A percentile compares a stretch with the other conserved stretches of the same genome.
Evolutionary conservation across 2,797 vertebrate species (phyloP).

Genomic region (Darevskia nairensis): DNA sequence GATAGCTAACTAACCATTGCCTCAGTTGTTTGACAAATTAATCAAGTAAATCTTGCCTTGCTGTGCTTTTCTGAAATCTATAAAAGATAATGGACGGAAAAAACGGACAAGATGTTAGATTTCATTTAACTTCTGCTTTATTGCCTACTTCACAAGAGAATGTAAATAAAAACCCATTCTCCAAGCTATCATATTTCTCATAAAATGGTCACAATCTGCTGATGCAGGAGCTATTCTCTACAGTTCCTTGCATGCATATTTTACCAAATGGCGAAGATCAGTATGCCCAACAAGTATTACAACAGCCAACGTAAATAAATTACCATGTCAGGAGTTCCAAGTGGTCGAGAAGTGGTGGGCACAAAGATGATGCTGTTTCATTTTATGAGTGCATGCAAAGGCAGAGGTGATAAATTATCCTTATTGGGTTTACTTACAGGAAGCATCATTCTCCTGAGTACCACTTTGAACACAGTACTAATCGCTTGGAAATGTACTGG

Average conservation of each 20-base stretch:
- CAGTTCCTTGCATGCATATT: slow-evolving; percentile 18
- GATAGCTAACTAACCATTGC: slow-evolving; percentile 51
- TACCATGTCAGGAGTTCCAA: background rate
- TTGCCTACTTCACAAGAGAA: slow-evolving; percentile 45
- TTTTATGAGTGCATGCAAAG: slow-evolving; percentile 9
- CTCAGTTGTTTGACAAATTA: slow-evolving; percentile 55
- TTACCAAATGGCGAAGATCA: slow-evolving; percentile 23
- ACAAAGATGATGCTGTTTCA: slow-evolving; percentile 19
- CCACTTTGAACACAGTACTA: background rate
- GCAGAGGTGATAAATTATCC: background rate
- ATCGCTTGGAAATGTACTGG: slow-evolving; percentile 23
- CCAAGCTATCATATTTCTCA: slow-evolving; percentile 44
- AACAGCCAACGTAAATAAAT: slow-evolving; percentile 29
- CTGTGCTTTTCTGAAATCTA: slow-evolving; percentile 47
- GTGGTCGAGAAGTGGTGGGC: background rate
- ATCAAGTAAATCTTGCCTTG: slow-evolving; percentile 55
- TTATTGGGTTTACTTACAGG: slow-evolving; percentile 17
- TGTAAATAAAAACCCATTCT: slow-evolving; percentile 49
- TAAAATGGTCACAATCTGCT: slow-evolving; percentile 37
- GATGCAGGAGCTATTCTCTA: background rate
- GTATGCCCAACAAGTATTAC: slow-evolving; percentile 28
- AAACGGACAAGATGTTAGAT: slow-evolving; percentile 57
- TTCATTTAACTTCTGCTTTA: slow-evolving; percentile 58
- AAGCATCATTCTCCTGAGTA: background rate
- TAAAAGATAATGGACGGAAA: slow-evolving; percentile 53